Evolutionary conservation across 1,140 invertebrate species (phyloP), one percentile per base, ranked within the genome.

Genomic region (Lepidurus couesii): DNA sequence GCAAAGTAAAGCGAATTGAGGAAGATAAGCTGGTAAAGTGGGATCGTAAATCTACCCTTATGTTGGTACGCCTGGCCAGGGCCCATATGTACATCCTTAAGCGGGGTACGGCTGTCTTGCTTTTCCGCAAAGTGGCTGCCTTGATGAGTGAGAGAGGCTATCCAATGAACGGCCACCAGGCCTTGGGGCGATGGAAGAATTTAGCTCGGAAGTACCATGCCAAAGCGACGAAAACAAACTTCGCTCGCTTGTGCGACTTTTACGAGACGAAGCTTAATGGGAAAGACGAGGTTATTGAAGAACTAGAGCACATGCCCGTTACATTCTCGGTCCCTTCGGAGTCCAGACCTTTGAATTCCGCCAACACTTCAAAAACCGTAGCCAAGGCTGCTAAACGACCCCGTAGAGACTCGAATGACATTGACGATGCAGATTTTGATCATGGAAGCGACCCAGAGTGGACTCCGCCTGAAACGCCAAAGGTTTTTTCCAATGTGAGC

Each of bases 1-100:
- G 53, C 9, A 65, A 65, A 65, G 53, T 21, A 7, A 65, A 65
- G 53, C 53, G 53, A 13, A 16, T 65, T 65, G 53, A 65, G 7
- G 53, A 65, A 65, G 53, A 65, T 21, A 65, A 65, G 53, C 53
- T 65, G 16, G 53, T 65, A 21, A 65, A 65, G n/a, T 65, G 53
- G 53, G 53, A 65, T 65, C 53, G 53, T 65, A 65, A 65, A 65
- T 65, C 53, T 13, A 65, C 53, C 6, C 21, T 65, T 13, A 65
- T 65, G 53, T 21, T 65, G 53, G 53, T 65, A 13, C 53, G 53
- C 13, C 21, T 65, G 53, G 53, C 53, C 5, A 65, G 53, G 53
- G 53, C 53, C n/a, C 53, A 65, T 13, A 65, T 65, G 53, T 65
- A 65, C 13, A 65, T 65, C 53, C 53, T 65, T 13, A 65, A 65